Evolutionary conservation across 2,888 invertebrate genomes (phyloP), one percentile per base, ranked within the genome.

Genomic region (Enchytraeus crypticus): DNA sequence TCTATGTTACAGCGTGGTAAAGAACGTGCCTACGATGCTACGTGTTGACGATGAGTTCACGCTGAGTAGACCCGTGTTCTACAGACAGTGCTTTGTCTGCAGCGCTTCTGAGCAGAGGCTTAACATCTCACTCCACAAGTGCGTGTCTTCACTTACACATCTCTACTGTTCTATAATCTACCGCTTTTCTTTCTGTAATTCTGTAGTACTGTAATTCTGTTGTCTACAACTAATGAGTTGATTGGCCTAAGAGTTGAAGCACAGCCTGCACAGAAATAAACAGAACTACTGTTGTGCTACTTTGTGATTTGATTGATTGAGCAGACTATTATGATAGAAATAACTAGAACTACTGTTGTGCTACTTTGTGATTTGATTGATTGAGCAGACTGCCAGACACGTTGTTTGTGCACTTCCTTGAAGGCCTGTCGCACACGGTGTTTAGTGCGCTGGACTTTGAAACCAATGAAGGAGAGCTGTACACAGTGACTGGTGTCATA

Each of bases 401-500:
- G 27, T 57, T 76, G 29, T 62, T 75, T 64, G 66, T 76, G 56
- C 76, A 77, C 64, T 77, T 77, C 64, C 69, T 71, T 21, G 73
- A 74, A 54, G 77, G 77, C 3, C 63, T 76, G 51, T 71, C 63
- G 0, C 63, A 65, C 30, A 66, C 74, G 38, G 70, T 72, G 57
- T 74, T 76, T 67, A 30, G n/a, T 54, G 38, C 30, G 5, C 34
- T 54, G 1, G 54, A 54, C 54, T 54, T 54, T 34, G 51, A 51
- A n/a, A 27, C 21, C 30, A 43, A 29, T 45, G 51, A 14, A 27
- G 51, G 18, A 2, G 14, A 27, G 21, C 23, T n/a, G 14, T 77
- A 74, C 65, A 64, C 61, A 18, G 75, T 77, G 29, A 73, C 72
- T 1, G 73, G 72, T 2, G 67, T 75, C 18, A 70, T 77, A 18